Conservation (phyloP, 2,888 invertebrate genomes). For the Heliconius hortense region DNA sequence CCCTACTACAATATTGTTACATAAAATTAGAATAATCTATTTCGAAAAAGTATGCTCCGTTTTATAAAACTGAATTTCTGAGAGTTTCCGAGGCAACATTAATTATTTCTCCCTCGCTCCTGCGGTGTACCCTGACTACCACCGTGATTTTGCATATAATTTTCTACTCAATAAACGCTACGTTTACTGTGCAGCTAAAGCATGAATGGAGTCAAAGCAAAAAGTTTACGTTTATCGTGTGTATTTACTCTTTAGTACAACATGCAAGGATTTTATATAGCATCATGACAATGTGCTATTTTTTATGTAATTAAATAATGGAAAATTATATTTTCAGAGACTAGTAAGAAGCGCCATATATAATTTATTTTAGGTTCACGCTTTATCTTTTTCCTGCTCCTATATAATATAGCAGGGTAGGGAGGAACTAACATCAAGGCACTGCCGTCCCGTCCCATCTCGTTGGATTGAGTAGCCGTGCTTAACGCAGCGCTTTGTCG, state of each 20-base stretch:
- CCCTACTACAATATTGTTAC: slow-evolving; percentile 67
- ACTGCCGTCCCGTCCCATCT: neutral
- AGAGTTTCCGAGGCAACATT: slow-evolving; percentile 62
- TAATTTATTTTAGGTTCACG: neutral
- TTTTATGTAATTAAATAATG: neutral
- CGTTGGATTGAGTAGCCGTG: neutral
- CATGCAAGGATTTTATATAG: neutral
- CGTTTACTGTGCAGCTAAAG: slow-evolving; percentile 49
- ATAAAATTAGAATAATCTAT: slow-evolving; percentile 65
- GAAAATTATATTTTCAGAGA: neutral
- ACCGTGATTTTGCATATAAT: slow-evolving; percentile 80
- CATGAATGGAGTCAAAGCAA: slow-evolving; percentile 41
- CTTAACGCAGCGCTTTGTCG: neutral
- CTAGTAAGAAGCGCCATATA: neutral
- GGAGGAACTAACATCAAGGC: neutral
- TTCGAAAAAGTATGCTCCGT: slow-evolving; percentile 54
- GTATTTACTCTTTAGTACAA: slow-evolving; percentile 5
- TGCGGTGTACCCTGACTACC: slow-evolving; percentile 62
- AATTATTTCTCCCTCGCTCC: slow-evolving; percentile 66
- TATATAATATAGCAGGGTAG: neutral
- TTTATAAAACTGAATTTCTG: slow-evolving; percentile 57
- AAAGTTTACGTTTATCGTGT: slow-evolving; percentile 11
- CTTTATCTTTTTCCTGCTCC: neutral
- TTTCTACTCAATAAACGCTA: slow-evolving; percentile 72
- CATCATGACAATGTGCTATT: neutral